Percentiles rank a stretch among this genome's conserved stretches.
These are phyloP conservation scores for Dermolepida albohirtum DNA, from an alignment of 2,888 invertebrate species.

Conservation along the genomic window DNA sequence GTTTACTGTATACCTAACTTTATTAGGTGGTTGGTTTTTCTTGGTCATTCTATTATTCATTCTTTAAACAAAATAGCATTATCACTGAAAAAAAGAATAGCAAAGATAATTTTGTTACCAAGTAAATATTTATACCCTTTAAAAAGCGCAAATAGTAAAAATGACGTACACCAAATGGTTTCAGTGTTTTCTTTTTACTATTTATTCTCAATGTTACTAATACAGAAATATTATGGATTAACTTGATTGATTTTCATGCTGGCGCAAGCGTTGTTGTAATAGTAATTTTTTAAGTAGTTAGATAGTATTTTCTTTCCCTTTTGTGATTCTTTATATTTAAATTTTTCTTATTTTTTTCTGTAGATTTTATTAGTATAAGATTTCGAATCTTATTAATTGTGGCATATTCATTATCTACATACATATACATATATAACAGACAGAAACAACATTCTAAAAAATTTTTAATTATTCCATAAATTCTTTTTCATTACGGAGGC, in stretches of 20 bases:
- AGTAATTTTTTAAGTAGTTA: conserved; percentile 45
- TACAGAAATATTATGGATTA: conserved; percentile 36
- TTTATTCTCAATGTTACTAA: conserved; percentile 46
- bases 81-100: no score
- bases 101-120: no score
- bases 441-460: no score
- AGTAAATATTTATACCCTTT: conserved; percentile 1
- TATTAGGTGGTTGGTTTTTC: conserved; percentile 33
- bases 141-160: conserved; percentile 29
- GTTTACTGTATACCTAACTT: conserved; percentile 24
- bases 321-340: conserved; percentile 20
- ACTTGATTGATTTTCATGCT: conserved; percentile 65
- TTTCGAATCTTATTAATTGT: neutral
- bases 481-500: no score
- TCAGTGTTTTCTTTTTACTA: conserved; percentile 58
- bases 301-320: conserved; percentile 21
- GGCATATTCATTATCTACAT: no score
- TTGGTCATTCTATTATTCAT: conserved; percentile 17
- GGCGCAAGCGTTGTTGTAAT: conserved; percentile 62
- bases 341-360: conserved; percentile 40
- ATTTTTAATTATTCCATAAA: no score
- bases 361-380: conserved; percentile 31
- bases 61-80: neutral
- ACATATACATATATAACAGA: no score
- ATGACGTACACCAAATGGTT: conserved; percentile 62